Conservation (phyloP, 2,888 invertebrate species). For the Drosophila vallismaia region DNA sequence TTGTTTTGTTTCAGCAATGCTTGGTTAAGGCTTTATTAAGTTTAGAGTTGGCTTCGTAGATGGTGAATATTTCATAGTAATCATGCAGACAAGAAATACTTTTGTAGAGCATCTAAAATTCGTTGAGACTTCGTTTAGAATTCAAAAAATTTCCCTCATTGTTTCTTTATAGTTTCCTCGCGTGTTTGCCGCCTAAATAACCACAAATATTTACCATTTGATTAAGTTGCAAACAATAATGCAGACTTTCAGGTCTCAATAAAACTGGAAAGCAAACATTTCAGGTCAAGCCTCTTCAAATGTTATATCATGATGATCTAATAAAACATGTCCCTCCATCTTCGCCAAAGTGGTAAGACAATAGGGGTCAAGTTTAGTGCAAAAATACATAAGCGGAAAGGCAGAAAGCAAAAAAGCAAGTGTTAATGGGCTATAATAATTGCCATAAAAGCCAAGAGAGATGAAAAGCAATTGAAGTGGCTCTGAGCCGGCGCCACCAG, state of each 20-base stretch:
- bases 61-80: too few relatives aligned
- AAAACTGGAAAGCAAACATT: conserved; percentile 37
- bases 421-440: conserved; percentile 60
- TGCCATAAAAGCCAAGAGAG: conserved; percentile 43
- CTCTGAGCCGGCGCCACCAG: background rate
- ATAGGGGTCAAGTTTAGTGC: conserved; percentile 64
- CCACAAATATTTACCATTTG: conserved; percentile 45
- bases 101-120: conserved; percentile 32
- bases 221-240: conserved; percentile 38
- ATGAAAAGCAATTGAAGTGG: conserved; percentile 13
- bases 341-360: conserved; percentile 5
- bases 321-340: conserved; percentile 23
- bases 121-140: background rate
- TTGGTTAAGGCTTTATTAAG: background rate
- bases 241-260: conserved; percentile 21
- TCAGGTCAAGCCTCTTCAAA: conserved; percentile 20
- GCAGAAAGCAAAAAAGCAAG: conserved; percentile 14
- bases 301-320: conserved; percentile 40
- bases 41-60: background rate
- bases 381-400: conserved; percentile 29
- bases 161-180: conserved; percentile 22
- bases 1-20: conserved; percentile 13
- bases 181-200: conserved; percentile 47
- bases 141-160: conserved; percentile 1
- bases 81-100: background rate